Conservation (phyloP, 2,888 invertebrate species). For the Chloroclysta siterata region DNA sequence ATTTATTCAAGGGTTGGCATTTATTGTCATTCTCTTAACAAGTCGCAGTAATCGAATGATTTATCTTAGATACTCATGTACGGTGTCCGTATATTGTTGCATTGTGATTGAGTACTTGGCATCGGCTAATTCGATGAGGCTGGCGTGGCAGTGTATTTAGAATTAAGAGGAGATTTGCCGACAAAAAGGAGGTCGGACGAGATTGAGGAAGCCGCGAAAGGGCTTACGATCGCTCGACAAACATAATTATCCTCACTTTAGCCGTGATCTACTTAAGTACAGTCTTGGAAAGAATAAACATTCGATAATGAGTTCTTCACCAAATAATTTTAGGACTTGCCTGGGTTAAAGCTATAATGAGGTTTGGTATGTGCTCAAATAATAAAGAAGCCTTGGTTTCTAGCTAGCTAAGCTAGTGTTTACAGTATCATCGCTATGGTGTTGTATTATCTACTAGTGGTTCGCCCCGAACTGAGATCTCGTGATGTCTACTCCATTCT, state of each 20-base stretch:
- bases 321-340: constrained; percentile 13
- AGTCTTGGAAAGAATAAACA: constrained; percentile 30
- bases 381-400: too few relatives aligned
- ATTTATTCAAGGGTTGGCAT: constrained; percentile 29
- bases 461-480: too few relatives aligned
- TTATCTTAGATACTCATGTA: constrained; percentile 14
- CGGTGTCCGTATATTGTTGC: constrained; percentile 28
- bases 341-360: background rate
- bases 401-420: too few relatives aligned
- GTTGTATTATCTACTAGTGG: too few relatives aligned
- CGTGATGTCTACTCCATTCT: too few relatives aligned
- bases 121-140: constrained; percentile 53
- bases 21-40: constrained; percentile 21
- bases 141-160: constrained; percentile 54
- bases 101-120: constrained; percentile 39
- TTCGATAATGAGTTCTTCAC: constrained; percentile 28
- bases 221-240: constrained; percentile 50
- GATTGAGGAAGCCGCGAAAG: constrained; percentile 30
- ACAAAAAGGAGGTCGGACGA: constrained; percentile 36
- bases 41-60: constrained; percentile 16
- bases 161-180: constrained; percentile 51
- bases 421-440: too few relatives aligned
- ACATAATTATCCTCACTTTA: constrained; percentile 56
- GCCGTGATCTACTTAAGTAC: constrained; percentile 48
- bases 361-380: too few relatives aligned